Conservation (phyloP, 2,797 vertebrate genomes). For the Antennarius maculatus region DNA sequence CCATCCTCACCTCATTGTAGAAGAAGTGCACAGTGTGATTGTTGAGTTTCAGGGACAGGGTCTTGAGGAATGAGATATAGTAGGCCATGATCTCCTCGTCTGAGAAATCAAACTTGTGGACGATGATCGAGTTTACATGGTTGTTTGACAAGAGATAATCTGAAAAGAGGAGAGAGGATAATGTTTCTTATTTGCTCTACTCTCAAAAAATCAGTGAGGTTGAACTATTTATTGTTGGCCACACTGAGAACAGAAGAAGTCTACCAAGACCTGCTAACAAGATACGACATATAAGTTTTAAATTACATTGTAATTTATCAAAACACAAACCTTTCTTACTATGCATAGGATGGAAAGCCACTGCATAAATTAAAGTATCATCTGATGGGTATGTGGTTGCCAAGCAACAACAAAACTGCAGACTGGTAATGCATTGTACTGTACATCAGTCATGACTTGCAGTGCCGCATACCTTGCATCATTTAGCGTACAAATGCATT, state of each 20-base stretch:
- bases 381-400: slow-evolving; percentile 14
- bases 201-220: neutral
- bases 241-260: no score
- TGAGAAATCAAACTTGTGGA: slow-evolving; percentile 99
- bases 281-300: no score
- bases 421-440: neutral
- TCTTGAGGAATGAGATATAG: slow-evolving; percentile 99
- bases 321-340: neutral
- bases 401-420: slow-evolving; percentile 28
- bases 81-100: slow-evolving; percentile 99
- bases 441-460: no score
- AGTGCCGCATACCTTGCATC: no score
- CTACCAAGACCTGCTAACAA: no score
- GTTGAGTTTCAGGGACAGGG: slow-evolving; percentile 96
- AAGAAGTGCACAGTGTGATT: slow-evolving; percentile 99
- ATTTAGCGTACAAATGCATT: no score
- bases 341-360: neutral
- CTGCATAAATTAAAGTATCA: neutral
- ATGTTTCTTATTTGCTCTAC: neutral
- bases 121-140: slow-evolving; percentile 98
- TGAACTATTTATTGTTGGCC: neutral
- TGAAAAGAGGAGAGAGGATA: slow-evolving; percentile 55
- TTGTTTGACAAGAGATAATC: slow-evolving; percentile 98
- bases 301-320: neutral
- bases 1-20: slow-evolving; percentile 94